Percentiles rank a stretch among this genome's conserved stretches.
phyloP scores from a whole-genome alignment of 2,888 invertebrate genomes.

The Trichogramma evanescens region DNA sequence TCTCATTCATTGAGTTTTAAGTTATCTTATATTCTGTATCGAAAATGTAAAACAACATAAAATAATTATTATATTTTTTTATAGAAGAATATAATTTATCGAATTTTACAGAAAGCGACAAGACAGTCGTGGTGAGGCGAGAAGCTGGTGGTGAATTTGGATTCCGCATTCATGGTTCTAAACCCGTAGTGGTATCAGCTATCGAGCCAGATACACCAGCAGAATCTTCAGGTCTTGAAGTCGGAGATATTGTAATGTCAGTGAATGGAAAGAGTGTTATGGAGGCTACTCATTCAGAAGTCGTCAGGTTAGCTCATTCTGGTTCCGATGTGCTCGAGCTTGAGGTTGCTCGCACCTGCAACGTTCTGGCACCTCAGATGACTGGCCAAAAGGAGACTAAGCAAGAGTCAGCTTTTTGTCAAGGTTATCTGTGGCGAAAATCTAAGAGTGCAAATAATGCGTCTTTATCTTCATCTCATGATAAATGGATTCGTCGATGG shows the following conservation, averaged over 20 bases:
- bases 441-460: slow-evolving; percentile 52
- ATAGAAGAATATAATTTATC: too few relatives aligned
- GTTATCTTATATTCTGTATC: too few relatives aligned
- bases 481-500: slow-evolving; percentile 80
- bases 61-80: too few relatives aligned
- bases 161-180: slow-evolving; percentile 89
- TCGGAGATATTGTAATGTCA: slow-evolving; percentile 88
- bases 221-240: slow-evolving; percentile 83
- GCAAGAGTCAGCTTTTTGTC: slow-evolving; percentile 53
- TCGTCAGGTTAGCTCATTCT: slow-evolving; percentile 84
- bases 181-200: slow-evolving; percentile 92
- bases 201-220: slow-evolving; percentile 92
- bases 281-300: slow-evolving; percentile 88
- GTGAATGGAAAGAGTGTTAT: slow-evolving; percentile 87
- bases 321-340: slow-evolving; percentile 79
- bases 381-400: slow-evolving; percentile 51
- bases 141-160: slow-evolving; percentile 82
- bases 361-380: slow-evolving; percentile 65
- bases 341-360: slow-evolving; percentile 82
- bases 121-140: slow-evolving; percentile 74
- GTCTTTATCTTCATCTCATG: slow-evolving; percentile 46
- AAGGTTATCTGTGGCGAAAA: slow-evolving; percentile 73
- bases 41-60: too few relatives aligned
- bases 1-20: too few relatives aligned
- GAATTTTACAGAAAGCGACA: slow-evolving; percentile 69